phyloP scores from a whole-genome alignment of 2,113 vertebrate species.

The Indicator indicator region DNA sequence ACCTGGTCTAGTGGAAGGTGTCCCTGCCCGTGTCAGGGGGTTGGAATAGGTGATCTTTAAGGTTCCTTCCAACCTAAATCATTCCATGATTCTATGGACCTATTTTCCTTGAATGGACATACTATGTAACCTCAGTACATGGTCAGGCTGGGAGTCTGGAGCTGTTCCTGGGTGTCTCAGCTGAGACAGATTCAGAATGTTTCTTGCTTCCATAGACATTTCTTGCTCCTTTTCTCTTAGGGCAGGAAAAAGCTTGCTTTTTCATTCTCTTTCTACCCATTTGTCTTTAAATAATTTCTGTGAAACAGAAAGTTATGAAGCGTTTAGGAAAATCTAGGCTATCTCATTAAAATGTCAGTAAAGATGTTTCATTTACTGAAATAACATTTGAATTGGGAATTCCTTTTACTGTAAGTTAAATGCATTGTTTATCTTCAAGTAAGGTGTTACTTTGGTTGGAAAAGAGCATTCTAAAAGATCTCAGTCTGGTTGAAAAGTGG shows the following conservation, averaged over 20 bases:
- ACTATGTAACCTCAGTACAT: not conserved
- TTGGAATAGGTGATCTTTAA: no score
- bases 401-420: not conserved
- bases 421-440: not conserved
- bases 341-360: not conserved
- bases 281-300: not conserved
- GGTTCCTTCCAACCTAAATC: no score
- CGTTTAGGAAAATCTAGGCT: not conserved
- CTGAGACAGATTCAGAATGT: not conserved
- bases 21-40: no score
- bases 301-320: not conserved
- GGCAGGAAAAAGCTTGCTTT: not conserved
- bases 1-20: no score
- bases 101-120: rapidly evolving
- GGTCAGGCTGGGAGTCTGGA: not conserved
- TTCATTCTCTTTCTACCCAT: not conserved
- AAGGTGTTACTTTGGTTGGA: not conserved
- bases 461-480: not conserved
- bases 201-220: not conserved
- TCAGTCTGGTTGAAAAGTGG: not conserved
- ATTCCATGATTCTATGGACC: no score
- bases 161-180: not conserved
- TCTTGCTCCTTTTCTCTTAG: not conserved
- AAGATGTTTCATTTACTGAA: not conserved
- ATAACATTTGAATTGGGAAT: not conserved